Base-by-base conservation (phyloP, 2,113 vertebrate species). In the Pteronura brasiliensis region DNA sequence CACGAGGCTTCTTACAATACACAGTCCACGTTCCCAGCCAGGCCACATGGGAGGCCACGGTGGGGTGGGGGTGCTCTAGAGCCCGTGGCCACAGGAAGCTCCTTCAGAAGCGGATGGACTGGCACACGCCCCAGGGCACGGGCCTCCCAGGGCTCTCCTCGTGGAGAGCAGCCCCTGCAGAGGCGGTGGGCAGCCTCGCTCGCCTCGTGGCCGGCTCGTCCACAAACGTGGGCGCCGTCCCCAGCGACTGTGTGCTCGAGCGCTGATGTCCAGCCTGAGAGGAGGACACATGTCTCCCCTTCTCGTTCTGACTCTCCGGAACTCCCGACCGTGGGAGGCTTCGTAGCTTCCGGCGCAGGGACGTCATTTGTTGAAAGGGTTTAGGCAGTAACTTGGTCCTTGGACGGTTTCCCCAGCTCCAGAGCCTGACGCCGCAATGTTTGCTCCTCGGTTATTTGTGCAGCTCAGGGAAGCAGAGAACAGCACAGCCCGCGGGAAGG, bases 241-340 rank as follows among this genome's bases (percentile, higher is more conserved):
- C 14, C 6, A 7, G 63, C 6, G 3, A 31, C 29, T 34, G 8
- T 20, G 49, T 3, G n/a, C 10, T 17, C 17, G 42, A 39, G 65
- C 0, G 4, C 4, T 17, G 7, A 5, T 20, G 17, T 3, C 49
- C 23, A 18, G 31, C 14, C 7, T 39, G 18, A 12, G 13, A 31
- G 71, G 27, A 85, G 36, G 57, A 10, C 61, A 3, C 29, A 0
- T 1, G 15, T 69, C 31, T 59, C 71, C 36, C 29, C 61, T 1
- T 6, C 42, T 27, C 3, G 1, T 18, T 29, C 84, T 39, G 15
- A 81, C 4, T 8, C 25, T 21, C 25, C 2, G 14, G 59, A n/a
- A 11, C 7, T 27, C 4, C 57, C 2, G 17, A 7, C 34, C 29
- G 0, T 3, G 2, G 29, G 39, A 5, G 31, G 14, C 27, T 55